Evolutionary conservation across 2,113 vertebrate genomes (phyloP).

Genomic region (Otolemur garnettii): DNA sequence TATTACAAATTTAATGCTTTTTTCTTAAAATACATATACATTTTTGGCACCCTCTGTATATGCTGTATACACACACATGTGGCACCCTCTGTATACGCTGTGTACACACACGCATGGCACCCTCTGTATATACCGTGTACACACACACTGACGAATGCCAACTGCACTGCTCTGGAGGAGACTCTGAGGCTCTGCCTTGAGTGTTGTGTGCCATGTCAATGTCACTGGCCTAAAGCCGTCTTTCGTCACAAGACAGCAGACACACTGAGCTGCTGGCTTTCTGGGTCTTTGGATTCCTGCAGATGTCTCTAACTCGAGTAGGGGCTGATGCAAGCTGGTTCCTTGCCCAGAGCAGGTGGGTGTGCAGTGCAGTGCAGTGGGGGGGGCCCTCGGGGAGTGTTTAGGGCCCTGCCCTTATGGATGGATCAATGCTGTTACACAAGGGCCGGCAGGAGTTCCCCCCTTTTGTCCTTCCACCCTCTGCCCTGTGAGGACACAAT

Average conservation of each 20-base stretch:
- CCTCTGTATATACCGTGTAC: too few species aligned
- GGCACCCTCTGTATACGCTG: too few species aligned
- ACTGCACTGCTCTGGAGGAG: rapidly evolving
- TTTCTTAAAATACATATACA: too few species aligned
- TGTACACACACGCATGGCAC: too few species aligned
- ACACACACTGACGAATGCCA: too few species aligned
- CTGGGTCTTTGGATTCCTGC: rapidly evolving
- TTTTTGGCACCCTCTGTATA: too few species aligned
- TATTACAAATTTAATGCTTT: too few species aligned
- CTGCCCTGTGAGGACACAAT: neutral
- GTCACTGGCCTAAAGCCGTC: neutral
- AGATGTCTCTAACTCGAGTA: neutral
- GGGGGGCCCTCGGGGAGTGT: neutral
- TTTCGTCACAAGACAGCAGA: rapidly evolving
- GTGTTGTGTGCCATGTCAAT: rapidly evolving
- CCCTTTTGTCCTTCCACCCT: neutral
- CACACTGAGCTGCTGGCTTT: rapidly evolving
- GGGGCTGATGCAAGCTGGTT: rapidly evolving
- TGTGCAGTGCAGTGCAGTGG: neutral
- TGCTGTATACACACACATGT: too few species aligned
- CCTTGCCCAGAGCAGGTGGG: rapidly evolving
- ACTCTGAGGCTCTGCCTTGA: rapidly evolving
- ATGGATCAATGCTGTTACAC: neutral
- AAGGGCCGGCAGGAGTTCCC: neutral
- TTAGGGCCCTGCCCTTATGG: neutral